Evolutionary conservation across 2,888 invertebrate species (phyloP).

Genomic region (Hemicrepidius hirtus): DNA sequence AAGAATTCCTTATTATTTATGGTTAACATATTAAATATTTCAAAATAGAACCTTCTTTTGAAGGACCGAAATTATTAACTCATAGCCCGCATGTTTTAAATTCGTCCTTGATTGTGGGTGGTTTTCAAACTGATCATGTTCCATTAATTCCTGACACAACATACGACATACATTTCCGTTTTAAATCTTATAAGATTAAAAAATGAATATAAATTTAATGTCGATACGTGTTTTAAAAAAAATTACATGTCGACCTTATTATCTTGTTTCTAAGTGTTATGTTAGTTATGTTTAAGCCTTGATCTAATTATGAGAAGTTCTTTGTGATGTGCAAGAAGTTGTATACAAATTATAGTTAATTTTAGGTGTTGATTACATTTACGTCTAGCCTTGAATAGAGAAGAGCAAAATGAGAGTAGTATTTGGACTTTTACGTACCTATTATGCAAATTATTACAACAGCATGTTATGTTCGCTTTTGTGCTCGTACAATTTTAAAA

Average conservation of each 20-base stretch:
- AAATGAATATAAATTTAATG: not conserved
- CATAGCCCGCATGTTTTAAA: not conserved
- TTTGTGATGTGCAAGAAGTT: not conserved
- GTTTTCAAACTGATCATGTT: not conserved
- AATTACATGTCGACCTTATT: not conserved
- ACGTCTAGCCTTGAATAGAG: not conserved
- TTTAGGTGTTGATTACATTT: slow-evolving; percentile 9
- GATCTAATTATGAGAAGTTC: slow-evolving; percentile 3
- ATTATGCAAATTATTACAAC: too few relatives aligned
- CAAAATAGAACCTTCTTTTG: not conserved
- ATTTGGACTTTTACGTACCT: too few relatives aligned
- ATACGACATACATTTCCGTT: not conserved
- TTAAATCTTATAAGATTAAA: not conserved
- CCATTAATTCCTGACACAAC: not conserved
- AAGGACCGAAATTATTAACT: not conserved
- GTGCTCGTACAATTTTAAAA: too few relatives aligned
- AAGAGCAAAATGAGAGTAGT: not conserved
- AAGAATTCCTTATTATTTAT: too few relatives aligned
- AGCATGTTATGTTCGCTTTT: too few relatives aligned
- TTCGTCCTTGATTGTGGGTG: not conserved
- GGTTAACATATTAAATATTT: not conserved
- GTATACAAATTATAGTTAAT: not conserved
- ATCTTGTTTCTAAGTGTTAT: not conserved
- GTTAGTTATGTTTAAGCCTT: not conserved
- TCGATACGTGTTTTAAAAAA: not conserved